Percentiles rank a stretch among this genome's conserved stretches.
These are phyloP conservation scores for Argynnis bischoffii DNA, from an alignment of 2,888 invertebrate genomes.

Conservation along the genomic window DNA sequence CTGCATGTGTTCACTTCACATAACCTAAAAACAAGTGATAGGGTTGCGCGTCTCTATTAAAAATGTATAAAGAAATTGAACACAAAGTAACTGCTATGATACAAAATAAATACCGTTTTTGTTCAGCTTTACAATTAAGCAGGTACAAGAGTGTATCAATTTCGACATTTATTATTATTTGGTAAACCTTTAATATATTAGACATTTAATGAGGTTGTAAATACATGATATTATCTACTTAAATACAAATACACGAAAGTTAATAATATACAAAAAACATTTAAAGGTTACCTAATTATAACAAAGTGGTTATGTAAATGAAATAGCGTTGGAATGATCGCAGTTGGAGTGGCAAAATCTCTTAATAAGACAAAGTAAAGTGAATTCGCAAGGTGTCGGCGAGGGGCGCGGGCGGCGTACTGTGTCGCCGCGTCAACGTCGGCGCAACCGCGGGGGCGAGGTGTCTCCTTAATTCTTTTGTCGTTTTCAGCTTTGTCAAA, in stretches of 20 bases:
- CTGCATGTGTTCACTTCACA: slow-evolving; percentile 74
- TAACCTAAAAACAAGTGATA: slow-evolving; percentile 67
- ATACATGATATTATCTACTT: not conserved
- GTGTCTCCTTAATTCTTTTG: slow-evolving; percentile 74
- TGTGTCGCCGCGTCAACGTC: slow-evolving; percentile 53
- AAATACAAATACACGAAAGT: not conserved
- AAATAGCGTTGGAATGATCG: slow-evolving; percentile 51
- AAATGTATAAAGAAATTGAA: slow-evolving; percentile 48
- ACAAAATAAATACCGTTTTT: slow-evolving; percentile 5
- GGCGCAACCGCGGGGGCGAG: slow-evolving; percentile 42
- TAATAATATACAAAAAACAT: slow-evolving; percentile 1
- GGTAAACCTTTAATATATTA: slow-evolving; percentile 1
- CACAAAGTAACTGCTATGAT: slow-evolving; percentile 29
- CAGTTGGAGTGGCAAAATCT: slow-evolving; percentile 62
- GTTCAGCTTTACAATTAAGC: slow-evolving; percentile 10
- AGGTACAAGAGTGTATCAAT: slow-evolving; percentile 2
- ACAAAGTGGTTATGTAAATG: slow-evolving; percentile 46
- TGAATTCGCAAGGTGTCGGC: slow-evolving; percentile 62
- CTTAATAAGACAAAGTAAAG: slow-evolving; percentile 69
- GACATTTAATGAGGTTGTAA: slow-evolving; percentile 2
- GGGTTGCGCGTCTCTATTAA: slow-evolving; percentile 60
- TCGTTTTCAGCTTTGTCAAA: slow-evolving; percentile 80
- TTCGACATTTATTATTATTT: not conserved
- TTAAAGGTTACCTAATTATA: slow-evolving; percentile 32
- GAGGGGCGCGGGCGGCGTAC: slow-evolving; percentile 36